Evolutionary conservation across 2,113 vertebrate genomes (phyloP).

Genomic region (Albula glossodonta): DNA sequence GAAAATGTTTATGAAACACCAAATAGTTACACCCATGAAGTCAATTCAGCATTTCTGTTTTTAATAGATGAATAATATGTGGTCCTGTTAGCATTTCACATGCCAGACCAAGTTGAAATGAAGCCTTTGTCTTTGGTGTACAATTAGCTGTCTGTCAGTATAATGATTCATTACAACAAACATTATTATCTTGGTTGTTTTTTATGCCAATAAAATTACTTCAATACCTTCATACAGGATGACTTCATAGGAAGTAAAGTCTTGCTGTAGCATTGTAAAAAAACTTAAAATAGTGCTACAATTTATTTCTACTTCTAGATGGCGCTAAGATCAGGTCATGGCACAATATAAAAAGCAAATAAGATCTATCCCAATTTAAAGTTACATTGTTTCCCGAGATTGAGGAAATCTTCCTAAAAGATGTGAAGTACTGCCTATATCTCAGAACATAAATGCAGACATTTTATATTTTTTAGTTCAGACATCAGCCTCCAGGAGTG

Average conservation of each 20-base stretch:
- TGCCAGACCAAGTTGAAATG: background rate
- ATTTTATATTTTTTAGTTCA: no score
- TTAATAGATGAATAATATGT: background rate
- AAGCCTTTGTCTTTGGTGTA: background rate
- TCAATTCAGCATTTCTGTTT: background rate
- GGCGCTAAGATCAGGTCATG: conserved; percentile 29
- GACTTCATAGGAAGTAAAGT: background rate
- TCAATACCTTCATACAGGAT: no score
- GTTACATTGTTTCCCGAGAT: no score
- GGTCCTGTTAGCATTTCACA: background rate
- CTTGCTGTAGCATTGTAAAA: background rate
- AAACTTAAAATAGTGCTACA: background rate
- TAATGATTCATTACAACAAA: background rate
- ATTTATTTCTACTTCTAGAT: conserved; percentile 54
- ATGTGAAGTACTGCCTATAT: no score
- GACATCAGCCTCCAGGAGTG: no score
- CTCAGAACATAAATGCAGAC: no score
- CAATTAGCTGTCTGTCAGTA: background rate
- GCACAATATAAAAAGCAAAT: no score
- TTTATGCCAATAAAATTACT: no score
- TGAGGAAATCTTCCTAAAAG: no score
- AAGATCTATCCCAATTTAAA: no score
- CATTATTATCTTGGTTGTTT: no score
- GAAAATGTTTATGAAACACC: background rate
- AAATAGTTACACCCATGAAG: background rate